These are phyloP conservation scores for Sebastes baramenuke DNA, from an alignment of 2,797 vertebrate genomes.

Conservation along the genomic window DNA sequence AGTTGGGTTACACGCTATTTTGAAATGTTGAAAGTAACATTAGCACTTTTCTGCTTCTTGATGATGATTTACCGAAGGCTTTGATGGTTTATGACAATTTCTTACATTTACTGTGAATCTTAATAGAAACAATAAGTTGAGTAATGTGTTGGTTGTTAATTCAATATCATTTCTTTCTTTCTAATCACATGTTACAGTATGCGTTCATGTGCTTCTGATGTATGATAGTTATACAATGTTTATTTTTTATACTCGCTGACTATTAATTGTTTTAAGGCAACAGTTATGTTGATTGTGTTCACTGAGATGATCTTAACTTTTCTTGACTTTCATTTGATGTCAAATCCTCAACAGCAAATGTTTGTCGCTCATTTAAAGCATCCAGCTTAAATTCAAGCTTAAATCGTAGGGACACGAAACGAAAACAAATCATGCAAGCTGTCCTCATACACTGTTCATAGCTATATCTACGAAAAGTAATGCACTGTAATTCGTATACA, in stretches of 20 bases:
- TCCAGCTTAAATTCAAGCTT: not conserved
- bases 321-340: slow-evolving; percentile 16
- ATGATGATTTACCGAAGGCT: slow-evolving; percentile 19
- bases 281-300: slow-evolving; percentile 24
- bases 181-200: not conserved
- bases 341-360: not conserved
- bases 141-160: slow-evolving; percentile 7
- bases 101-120: slow-evolving; percentile 55
- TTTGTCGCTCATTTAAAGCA: not conserved
- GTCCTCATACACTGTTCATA: no score
- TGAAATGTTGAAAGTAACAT: slow-evolving; percentile 7
- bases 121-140: slow-evolving; percentile 1
- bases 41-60: slow-evolving; percentile 54
- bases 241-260: slow-evolving; percentile 34
- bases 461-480: no score
- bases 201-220: slow-evolving; percentile 7
- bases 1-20: not conserved
- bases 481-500: no score
- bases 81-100: slow-evolving; percentile 28
- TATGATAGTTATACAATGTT: slow-evolving; percentile 15
- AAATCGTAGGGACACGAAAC: not conserved
- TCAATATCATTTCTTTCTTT: slow-evolving; percentile 22
- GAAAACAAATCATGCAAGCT: not conserved
- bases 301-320: slow-evolving; percentile 54
- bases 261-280: slow-evolving; percentile 13